Evolutionary conservation across 2,888 invertebrate species (phyloP).

Genomic region (Pandemis cinnamomeana): DNA sequence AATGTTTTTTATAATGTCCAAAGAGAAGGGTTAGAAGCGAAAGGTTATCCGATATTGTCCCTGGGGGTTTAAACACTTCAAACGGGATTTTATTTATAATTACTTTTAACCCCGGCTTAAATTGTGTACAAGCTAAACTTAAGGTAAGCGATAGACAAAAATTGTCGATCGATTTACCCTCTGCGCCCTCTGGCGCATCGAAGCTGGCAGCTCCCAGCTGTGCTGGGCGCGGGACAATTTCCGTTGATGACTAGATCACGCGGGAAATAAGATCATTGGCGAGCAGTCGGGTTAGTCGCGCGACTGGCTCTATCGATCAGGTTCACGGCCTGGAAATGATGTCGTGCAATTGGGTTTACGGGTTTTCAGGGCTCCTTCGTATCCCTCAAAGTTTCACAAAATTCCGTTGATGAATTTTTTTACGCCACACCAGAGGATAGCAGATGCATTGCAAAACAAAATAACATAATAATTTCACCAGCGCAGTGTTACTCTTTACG

Average conservation of each 20-base stretch:
- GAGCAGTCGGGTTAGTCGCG: slow-evolving; percentile 2
- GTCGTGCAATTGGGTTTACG: neutral
- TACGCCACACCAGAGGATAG: too few species aligned
- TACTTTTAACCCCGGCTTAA: slow-evolving; percentile 9
- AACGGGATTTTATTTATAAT: slow-evolving; percentile 18
- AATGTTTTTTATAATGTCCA: slow-evolving; percentile 10
- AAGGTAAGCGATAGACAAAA: neutral
- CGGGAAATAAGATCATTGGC: slow-evolving; percentile 36
- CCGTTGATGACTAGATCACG: slow-evolving; percentile 15
- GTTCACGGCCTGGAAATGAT: slow-evolving; percentile 1
- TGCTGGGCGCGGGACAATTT: slow-evolving; percentile 13
- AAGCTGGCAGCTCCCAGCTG: too few species aligned
- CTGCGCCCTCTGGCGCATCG: too few species aligned
- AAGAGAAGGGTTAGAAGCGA: slow-evolving; percentile 8
- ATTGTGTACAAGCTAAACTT: neutral
- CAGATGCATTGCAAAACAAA: too few species aligned
- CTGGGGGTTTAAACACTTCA: neutral
- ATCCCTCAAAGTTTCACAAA: too few species aligned
- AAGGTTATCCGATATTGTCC: slow-evolving; percentile 10
- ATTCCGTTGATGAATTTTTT: too few species aligned
- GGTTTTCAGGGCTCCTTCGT: neutral
- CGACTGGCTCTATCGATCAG: slow-evolving; percentile 1
- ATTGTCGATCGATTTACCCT: neutral
- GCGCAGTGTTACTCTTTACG: too few species aligned
- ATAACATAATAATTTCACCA: too few species aligned